A percentile compares a stretch with the other conserved stretches of the same genome.
Conservation (phyloP, 2,113 vertebrate genomes). For the Microtus richardsoni region DNA sequence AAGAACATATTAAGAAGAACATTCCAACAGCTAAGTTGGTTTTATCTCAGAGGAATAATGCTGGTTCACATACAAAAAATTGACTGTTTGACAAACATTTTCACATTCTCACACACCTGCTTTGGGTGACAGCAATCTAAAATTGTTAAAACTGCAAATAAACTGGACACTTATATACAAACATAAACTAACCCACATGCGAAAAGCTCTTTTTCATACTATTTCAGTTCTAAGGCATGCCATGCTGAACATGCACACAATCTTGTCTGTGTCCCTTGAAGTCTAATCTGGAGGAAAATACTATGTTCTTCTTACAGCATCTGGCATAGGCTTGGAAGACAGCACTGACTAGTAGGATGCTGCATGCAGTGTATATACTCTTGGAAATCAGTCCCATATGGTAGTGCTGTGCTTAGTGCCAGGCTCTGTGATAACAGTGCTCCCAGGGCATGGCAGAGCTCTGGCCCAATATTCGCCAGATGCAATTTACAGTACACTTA, state of each 20-base stretch:
- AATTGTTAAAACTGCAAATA: constrained; percentile 27
- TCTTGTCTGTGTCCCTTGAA: background rate
- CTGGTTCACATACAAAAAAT: background rate
- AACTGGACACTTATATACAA: background rate
- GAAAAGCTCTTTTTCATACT: background rate
- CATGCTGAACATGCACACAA: background rate
- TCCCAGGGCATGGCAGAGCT: background rate
- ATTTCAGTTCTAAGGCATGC: background rate
- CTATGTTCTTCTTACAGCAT: background rate
- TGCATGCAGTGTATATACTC: background rate
- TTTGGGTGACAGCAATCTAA: background rate
- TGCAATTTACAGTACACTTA: background rate
- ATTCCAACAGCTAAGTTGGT: background rate
- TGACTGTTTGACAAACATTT: constrained; percentile 30
- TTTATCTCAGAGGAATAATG: background rate
- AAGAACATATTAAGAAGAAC: background rate
- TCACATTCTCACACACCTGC: background rate
- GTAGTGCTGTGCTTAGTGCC: background rate
- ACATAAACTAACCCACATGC: background rate
- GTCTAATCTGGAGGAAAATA: background rate
- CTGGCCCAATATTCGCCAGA: background rate
- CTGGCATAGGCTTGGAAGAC: background rate
- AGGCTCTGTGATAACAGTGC: background rate
- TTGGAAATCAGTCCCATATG: background rate
- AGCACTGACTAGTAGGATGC: background rate